Conservation (phyloP, 2,888 invertebrate genomes). For the Siphlonurus alternatus region DNA sequence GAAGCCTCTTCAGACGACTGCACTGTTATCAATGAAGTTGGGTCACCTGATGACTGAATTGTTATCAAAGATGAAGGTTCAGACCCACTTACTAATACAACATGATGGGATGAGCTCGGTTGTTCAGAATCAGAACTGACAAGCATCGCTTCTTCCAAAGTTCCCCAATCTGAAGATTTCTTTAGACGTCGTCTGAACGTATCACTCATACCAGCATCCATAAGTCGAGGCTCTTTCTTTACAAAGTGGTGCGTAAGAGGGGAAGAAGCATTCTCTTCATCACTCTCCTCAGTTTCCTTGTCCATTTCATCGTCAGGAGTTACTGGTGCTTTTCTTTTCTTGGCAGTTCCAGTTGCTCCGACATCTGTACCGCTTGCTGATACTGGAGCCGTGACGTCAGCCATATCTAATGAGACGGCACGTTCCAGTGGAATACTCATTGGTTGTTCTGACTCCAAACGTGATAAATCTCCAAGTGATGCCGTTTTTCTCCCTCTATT, state of each 20-base stretch:
- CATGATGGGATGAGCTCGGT: background rate
- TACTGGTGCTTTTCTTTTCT: slow-evolving; percentile 48
- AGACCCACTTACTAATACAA: background rate
- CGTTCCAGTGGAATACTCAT: slow-evolving; percentile 32
- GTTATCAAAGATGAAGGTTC: background rate
- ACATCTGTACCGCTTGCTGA: slow-evolving; percentile 15
- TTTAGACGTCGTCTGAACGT: slow-evolving; percentile 52
- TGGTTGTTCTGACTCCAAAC: slow-evolving; percentile 31
- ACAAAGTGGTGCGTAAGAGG: background rate
- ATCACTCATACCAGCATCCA: slow-evolving; percentile 34
- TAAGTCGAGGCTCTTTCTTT: slow-evolving; percentile 24
- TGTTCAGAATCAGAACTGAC: background rate
- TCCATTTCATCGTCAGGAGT: slow-evolving; percentile 28
- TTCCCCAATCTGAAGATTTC: slow-evolving; percentile 59
- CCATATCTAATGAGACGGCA: slow-evolving; percentile 65
- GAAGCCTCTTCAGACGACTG: too few relatives aligned
- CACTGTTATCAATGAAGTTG: too few relatives aligned
- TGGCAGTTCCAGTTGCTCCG: slow-evolving; percentile 18
- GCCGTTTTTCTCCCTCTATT: slow-evolving; percentile 45
- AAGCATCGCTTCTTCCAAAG: slow-evolving; percentile 51
- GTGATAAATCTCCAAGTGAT: slow-evolving; percentile 60
- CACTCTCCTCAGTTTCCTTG: slow-evolving; percentile 23
- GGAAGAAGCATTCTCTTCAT: slow-evolving; percentile 37
- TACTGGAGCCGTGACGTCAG: slow-evolving; percentile 27
- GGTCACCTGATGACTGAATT: too few relatives aligned